phyloP scores from a whole-genome alignment of 2,113 vertebrate species.

The Phylloscopus trochiloides region DNA sequence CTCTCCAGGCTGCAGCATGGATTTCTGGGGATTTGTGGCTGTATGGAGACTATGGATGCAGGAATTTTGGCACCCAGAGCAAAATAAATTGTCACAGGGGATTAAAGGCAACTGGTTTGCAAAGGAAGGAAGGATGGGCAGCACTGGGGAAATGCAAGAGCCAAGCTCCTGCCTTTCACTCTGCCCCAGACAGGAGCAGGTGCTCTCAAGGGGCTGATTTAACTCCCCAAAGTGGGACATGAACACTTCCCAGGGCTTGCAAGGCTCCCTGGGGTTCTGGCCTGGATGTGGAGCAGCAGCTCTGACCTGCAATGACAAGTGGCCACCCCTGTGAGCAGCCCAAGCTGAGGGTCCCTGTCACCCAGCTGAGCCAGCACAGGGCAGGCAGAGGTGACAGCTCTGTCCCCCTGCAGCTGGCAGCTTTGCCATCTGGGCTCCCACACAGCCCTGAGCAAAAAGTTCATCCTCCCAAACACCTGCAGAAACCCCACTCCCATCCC shows the following conservation, averaged over 20 bases:
- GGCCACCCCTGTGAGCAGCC: neutral
- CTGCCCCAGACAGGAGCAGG: neutral
- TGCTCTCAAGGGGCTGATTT: neutral
- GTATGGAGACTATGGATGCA: fast-evolving
- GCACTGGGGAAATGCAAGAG: neutral
- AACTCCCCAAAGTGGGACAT: neutral
- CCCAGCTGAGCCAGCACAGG: neutral
- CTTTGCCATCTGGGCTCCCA: neutral
- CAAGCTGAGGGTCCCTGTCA: neutral
- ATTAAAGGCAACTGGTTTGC: neutral
- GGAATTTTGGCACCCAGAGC: neutral
- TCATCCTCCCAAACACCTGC: neutral
- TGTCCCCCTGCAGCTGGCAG: neutral
- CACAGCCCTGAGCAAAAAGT: neutral
- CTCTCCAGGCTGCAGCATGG: neutral
- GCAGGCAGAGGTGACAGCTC: neutral
- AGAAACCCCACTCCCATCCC: neutral
- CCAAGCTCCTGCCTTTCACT: neutral
- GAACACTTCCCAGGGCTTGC: neutral
- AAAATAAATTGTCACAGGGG: neutral
- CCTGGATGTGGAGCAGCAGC: neutral
- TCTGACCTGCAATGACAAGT: neutral
- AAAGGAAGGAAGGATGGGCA: neutral
- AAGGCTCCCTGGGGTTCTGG: neutral
- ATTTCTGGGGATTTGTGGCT: neutral